A percentile compares a stretch with the other conserved stretches of the same genome.
These are phyloP conservation scores for Euura saliciscinereae DNA, from an alignment of 1,140 invertebrate genomes.

Conservation along the genomic window DNA sequence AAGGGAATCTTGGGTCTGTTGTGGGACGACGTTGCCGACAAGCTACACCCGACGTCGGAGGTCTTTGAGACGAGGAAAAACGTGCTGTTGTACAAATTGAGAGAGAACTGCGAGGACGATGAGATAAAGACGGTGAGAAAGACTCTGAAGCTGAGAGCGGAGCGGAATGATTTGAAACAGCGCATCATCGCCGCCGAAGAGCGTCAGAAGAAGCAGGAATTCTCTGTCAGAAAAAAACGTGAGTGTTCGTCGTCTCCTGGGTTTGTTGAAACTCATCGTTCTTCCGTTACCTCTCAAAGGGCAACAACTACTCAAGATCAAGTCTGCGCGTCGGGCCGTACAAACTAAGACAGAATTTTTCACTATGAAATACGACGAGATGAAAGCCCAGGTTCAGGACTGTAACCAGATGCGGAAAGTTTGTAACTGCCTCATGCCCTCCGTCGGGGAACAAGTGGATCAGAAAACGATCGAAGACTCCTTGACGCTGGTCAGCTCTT, in stretches of 20 bases:
- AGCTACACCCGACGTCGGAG: constrained; percentile 33
- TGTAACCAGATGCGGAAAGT: constrained; percentile 44
- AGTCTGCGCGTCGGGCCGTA: constrained; percentile 25
- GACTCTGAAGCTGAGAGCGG: constrained; percentile 33
- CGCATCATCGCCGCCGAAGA: constrained; percentile 40
- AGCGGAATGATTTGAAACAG: constrained; percentile 29
- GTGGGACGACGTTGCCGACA: constrained; percentile 45
- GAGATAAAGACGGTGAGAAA: constrained; percentile 36
- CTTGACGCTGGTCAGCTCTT: constrained; percentile 38
- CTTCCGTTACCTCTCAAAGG: constrained; percentile 24
- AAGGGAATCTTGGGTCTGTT: constrained; percentile 41
- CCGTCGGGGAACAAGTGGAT: constrained; percentile 35
- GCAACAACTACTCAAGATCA: constrained; percentile 34
- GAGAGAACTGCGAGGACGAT: constrained; percentile 31
- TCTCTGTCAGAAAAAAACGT: constrained; percentile 45
- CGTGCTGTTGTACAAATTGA: constrained; percentile 46
- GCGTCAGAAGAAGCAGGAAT: constrained; percentile 42
- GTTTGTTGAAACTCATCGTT: neutral
- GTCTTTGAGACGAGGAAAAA: constrained; percentile 45
- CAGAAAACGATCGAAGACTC: constrained; percentile 36
- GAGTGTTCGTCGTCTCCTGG: constrained; percentile 16
- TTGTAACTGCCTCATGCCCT: constrained; percentile 45
- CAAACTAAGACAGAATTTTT: constrained; percentile 40
- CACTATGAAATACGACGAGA: constrained; percentile 41
- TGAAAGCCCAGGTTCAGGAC: constrained; percentile 36